Evolutionary conservation across 2,797 vertebrate species (phyloP).

Genomic region (Parauchenoglanis ngamensis): DNA sequence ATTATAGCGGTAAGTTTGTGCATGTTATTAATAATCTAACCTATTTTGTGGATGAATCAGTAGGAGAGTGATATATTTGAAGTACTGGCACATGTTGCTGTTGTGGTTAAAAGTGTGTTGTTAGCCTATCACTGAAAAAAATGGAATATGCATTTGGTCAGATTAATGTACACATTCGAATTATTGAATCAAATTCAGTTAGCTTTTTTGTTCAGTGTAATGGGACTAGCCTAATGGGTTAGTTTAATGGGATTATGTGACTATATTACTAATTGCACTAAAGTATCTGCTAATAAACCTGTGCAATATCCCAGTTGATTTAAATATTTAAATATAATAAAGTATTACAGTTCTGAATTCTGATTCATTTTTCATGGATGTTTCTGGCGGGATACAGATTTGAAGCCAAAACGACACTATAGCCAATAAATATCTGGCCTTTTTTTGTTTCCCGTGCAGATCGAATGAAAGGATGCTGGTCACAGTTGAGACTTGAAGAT

Average conservation of each 20-base stretch:
- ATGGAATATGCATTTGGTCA: no score
- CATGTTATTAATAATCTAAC: background rate
- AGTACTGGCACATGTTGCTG: no score
- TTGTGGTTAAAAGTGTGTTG: no score
- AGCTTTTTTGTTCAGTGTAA: background rate
- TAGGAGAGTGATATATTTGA: background rate
- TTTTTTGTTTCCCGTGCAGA: conserved; percentile 57
- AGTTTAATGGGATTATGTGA: background rate
- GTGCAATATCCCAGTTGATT: background rate
- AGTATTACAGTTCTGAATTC: background rate
- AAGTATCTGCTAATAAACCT: background rate
- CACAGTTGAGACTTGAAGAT: conserved; percentile 31
- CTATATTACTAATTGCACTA: background rate
- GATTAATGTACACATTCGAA: no score
- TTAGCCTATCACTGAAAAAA: no score
- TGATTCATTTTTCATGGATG: background rate
- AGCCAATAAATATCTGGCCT: conserved; percentile 5
- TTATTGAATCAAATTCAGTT: no score
- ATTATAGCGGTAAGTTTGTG: background rate
- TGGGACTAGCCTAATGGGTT: background rate
- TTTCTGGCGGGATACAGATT: background rate
- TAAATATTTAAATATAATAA: background rate
- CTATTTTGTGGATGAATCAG: background rate
- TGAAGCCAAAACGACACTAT: background rate
- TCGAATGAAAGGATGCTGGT: conserved; percentile 57